Conservation (phyloP, 1,140 invertebrate genomes). For the Trichogramma pretiosum region DNA sequence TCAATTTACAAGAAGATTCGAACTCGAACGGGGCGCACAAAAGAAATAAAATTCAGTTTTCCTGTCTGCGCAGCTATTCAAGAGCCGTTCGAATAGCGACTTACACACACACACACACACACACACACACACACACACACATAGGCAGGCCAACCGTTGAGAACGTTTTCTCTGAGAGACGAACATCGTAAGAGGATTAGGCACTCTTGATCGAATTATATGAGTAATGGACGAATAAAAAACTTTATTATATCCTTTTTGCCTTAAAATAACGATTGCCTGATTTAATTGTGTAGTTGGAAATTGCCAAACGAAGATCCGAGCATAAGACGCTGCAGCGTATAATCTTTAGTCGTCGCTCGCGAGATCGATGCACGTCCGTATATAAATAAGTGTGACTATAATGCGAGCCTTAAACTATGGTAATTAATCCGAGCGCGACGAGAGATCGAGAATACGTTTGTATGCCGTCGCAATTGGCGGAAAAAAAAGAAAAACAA, state of each 20-base stretch:
- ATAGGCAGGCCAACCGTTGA: constrained; percentile 10
- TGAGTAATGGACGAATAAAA: constrained; percentile 1
- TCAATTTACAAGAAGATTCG: constrained; percentile 11
- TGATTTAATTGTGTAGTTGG: no score
- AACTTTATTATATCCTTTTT: neutral
- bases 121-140: no score
- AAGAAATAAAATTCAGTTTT: constrained; percentile 14
- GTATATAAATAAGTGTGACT: neutral
- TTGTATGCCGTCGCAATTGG: no score
- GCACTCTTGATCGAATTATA: constrained; percentile 4
- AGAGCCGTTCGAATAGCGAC: constrained; percentile 8
- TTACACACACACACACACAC: no score
- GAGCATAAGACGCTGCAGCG: no score
- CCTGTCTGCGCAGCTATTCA: constrained; percentile 3
- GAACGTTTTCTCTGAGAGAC: constrained; percentile 15
- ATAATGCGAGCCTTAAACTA: neutral
- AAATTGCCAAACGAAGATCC: no score
- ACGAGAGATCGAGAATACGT: no score
- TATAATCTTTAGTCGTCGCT: neutral
- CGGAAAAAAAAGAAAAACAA: no score
- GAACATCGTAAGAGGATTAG: constrained; percentile 12
- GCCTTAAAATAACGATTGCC: no score
- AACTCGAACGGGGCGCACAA: constrained; percentile 4
- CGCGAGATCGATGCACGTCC: no score
- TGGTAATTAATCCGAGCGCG: no score